Percentiles rank a stretch among this genome's conserved stretches.
These are phyloP conservation scores for Napeogenes sylphis DNA, from an alignment of 2,888 invertebrate genomes.

Conservation along the genomic window DNA sequence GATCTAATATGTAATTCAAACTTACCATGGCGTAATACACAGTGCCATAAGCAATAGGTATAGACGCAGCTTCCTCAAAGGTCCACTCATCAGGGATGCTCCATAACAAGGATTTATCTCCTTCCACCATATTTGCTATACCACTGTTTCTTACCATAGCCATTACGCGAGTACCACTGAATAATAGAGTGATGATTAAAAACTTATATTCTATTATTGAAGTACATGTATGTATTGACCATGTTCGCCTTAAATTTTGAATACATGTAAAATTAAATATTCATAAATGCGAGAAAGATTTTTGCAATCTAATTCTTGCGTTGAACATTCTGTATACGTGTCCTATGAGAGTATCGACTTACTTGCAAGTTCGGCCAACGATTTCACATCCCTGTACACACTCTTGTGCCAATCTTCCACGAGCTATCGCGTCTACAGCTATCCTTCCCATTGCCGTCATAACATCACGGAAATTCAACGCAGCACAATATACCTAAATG, in stretches of 20 bases:
- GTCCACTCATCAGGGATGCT: conserved; percentile 84
- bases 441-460: conserved; percentile 96
- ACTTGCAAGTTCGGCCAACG: conserved; percentile 77
- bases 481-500: conserved; percentile 81
- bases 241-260: too few relatives aligned
- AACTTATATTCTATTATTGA: too few relatives aligned
- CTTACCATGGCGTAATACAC: conserved; percentile 77
- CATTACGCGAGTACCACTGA: conserved; percentile 81
- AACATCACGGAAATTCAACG: conserved; percentile 95
- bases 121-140: conserved; percentile 79
- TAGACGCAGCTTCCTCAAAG: conserved; percentile 85
- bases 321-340: too few relatives aligned
- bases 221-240: too few relatives aligned
- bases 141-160: conserved; percentile 79
- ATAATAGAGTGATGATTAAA: not conserved
- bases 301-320: too few relatives aligned
- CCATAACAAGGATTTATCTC: conserved; percentile 79
- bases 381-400: conserved; percentile 84
- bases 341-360: conserved; percentile 32
- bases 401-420: conserved; percentile 79
- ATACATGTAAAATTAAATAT: not conserved
- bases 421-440: conserved; percentile 87
- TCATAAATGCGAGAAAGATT: not conserved
- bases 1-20: not conserved
- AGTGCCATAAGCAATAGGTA: conserved; percentile 88